phyloP scores from a whole-genome alignment of 2,888 invertebrate species.

The Pseudoips prasinana region DNA sequence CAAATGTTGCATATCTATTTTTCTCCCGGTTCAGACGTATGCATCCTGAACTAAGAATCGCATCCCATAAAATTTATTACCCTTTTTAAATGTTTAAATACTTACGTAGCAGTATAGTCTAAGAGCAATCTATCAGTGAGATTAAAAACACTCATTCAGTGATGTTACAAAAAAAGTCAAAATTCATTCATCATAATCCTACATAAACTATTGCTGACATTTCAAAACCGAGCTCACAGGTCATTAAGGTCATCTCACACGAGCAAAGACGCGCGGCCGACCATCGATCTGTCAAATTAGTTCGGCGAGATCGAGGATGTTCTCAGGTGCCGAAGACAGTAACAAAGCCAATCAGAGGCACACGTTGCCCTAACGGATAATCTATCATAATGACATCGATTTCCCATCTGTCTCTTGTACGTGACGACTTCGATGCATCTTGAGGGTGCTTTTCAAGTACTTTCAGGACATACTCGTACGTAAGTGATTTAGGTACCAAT shows the following conservation, averaged over 20 bases:
- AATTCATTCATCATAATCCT: no score
- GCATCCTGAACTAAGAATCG: no score
- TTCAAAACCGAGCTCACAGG: slow-evolving; percentile 7
- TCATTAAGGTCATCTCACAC: slow-evolving; percentile 64
- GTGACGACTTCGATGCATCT: slow-evolving; percentile 56
- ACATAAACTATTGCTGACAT: no score
- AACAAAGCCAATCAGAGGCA: slow-evolving; percentile 78
- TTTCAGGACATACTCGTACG: slow-evolving; percentile 17
- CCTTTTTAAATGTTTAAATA: no score
- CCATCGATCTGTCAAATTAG: slow-evolving; percentile 80
- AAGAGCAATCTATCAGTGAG: no score
- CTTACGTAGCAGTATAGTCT: no score
- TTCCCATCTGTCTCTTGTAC: slow-evolving; percentile 64
- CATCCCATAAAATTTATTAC: no score
- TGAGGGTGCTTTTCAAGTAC: slow-evolving; percentile 38
- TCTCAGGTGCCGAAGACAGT: slow-evolving; percentile 69
- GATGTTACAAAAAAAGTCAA: no score
- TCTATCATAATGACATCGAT: slow-evolving; percentile 80
- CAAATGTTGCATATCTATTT: no score
- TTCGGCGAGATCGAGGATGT: slow-evolving; percentile 54
- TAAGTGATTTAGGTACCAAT: slow-evolving; percentile 15
- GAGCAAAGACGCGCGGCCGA: slow-evolving; percentile 39
- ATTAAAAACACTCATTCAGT: no score
- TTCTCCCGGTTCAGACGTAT: no score
- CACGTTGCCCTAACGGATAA: slow-evolving; percentile 68